These are phyloP conservation scores for Nasonia giraulti DNA, from an alignment of 1,140 invertebrate genomes.

Conservation along the genomic window DNA sequence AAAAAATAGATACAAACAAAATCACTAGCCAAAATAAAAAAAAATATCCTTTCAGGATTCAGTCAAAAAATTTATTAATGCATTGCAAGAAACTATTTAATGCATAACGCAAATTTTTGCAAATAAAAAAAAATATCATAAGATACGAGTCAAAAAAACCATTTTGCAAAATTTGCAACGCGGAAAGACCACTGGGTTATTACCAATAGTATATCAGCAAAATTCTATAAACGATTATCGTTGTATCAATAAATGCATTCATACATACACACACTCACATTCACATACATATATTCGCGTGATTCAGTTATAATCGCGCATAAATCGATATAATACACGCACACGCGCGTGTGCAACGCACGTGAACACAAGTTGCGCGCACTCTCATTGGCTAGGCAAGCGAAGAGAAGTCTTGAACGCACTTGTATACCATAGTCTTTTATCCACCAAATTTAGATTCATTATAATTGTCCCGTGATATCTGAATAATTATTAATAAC, in stretches of 20 bases:
- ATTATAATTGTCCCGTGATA: background rate
- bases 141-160: background rate
- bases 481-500: background rate
- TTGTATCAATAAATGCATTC: slow-evolving; percentile 50
- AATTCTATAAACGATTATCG: slow-evolving; percentile 47
- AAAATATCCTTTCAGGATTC: slow-evolving; percentile 11
- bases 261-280: slow-evolving; percentile 50
- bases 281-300: slow-evolving; percentile 50
- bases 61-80: slow-evolving; percentile 21
- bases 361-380: slow-evolving; percentile 48
- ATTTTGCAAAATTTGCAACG: slow-evolving; percentile 14
- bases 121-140: slow-evolving; percentile 1
- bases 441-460: background rate
- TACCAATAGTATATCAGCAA: slow-evolving; percentile 40
- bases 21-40: slow-evolving; percentile 34
- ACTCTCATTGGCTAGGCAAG: slow-evolving; percentile 1
- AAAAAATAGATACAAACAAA: slow-evolving; percentile 15
- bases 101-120: background rate
- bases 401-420: slow-evolving; percentile 12
- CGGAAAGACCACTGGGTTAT: slow-evolving; percentile 48
- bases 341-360: slow-evolving; percentile 51
- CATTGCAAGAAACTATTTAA: slow-evolving; percentile 7
- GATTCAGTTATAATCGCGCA: slow-evolving; percentile 44
- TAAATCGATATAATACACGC: slow-evolving; percentile 55
- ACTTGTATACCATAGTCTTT: slow-evolving; percentile 27